Evolutionary conservation across 2,113 vertebrate species (phyloP), one percentile per base, ranked within the genome.

Genomic region (Propithecus coquereli): DNA sequence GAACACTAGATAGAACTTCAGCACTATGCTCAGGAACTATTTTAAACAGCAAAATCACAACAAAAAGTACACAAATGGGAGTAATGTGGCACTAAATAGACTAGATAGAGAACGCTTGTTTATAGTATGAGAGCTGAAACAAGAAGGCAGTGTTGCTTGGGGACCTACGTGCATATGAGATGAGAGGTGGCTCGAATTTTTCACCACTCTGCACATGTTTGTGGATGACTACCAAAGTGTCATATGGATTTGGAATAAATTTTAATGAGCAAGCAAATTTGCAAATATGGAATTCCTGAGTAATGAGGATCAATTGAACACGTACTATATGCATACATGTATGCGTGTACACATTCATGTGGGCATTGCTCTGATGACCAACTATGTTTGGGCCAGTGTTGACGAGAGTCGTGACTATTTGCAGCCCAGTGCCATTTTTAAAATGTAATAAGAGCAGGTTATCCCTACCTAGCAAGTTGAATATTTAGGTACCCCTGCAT

Each of bases 111-210:
- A 59, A 61, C 20, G 71, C 27, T 14, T 45, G n/a, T 18, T 90
- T 47, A 17, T 11, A 45, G 22, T 14, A 11, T 9, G 43, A 76
- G 43, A 73, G 34, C 40, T n/a, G 61, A 77, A 23, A 34, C 23
- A 70, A 74, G 71, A 63, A 52, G 47, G 11, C 2, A 2, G 5
- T 0, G 13, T 57, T 22, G 25, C 27, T 10, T 11, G 9, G 47
- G n/a, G 59, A 61, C 22, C 12, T 27, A 45, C 34, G 16, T 18
- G 14, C 2, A 0, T 0, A 0, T 40, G 0, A 7, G 34, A 0
- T 0, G 0, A n/a, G 1, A 7, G 34, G 5, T 34, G 45, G 71
- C 47, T 66, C 32, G 9, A 0, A 7, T 34, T 63, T 73, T 22
- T 70, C 52, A 17, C 50, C 43, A 18, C 34, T 71, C 74, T 40